Evolutionary conservation across 2,113 vertebrate genomes (phyloP), one percentile per base, ranked within the genome.

Genomic region (Todiramphus saurophagus): DNA sequence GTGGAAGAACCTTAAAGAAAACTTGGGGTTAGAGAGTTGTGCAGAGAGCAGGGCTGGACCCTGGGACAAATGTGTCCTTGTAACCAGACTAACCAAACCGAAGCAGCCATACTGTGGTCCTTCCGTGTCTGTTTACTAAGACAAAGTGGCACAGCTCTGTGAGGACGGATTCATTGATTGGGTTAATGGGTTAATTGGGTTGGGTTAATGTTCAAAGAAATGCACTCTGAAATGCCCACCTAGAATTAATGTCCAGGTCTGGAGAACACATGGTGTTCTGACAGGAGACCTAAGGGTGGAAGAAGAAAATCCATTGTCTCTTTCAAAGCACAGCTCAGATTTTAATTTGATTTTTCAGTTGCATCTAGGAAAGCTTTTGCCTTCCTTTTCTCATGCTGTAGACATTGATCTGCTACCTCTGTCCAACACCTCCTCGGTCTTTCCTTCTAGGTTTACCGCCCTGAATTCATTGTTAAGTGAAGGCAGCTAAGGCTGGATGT

Each of bases 391-490:
- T 51, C 5, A 4, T 51, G 15, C 41, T 55, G 37, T 68, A 70
- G 64, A 60, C 77, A 13, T 7, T 46, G 37, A 35, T 79, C 53
- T 64, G n/a, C 27, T 39, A 5, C 84, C 85, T 70, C 83, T 81
- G 24, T 43, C 64, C 51, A 79, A 13, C 31, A 76, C 15, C 23
- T 18, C 4, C 46, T 82, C n/a, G 73, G 5, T 74, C 11, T 87
- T 66, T 85, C 46, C 33, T 67, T 48, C 59, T 70, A 99, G 99
- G 96, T 94, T 67, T 99, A 99, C 96, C 73, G 92, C 23, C 10
- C 84, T 2, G 98, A 98, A 6, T 98, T 99, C 21, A 96, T 99
- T 12, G 76, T 94, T 17, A 97, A 98, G n/a, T 99, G 99, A 99
- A 98, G 77, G 91, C 97, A 97, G 16, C 94, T 97, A 67, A 92